These are phyloP conservation scores for Ophion costatus DNA, from an alignment of 2,888 invertebrate genomes.

Conservation along the genomic window DNA sequence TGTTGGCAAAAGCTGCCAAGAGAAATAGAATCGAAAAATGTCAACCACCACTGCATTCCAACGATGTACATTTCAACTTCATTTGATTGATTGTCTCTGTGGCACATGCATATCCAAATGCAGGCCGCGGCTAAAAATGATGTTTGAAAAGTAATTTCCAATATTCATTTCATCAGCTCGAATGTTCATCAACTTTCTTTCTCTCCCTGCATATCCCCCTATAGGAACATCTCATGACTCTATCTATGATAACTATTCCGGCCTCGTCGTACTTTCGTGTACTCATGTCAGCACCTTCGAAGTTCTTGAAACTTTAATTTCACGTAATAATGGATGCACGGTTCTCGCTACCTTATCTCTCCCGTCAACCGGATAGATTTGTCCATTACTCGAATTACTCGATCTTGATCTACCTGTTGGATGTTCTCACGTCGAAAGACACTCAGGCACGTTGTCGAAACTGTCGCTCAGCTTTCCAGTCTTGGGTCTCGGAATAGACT, in stretches of 20 bases:
- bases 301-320: neutral
- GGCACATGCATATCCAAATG: too few species aligned
- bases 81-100: too few species aligned
- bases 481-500: neutral
- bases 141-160: too few species aligned
- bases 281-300: neutral
- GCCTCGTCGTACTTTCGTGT: neutral
- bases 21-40: too few species aligned
- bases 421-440: neutral
- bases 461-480: neutral
- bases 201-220: too few species aligned
- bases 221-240: neutral
- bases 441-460: neutral
- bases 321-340: neutral
- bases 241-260: neutral
- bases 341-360: neutral
- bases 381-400: neutral
- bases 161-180: too few species aligned
- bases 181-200: too few species aligned
- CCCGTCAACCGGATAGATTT: neutral
- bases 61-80: too few species aligned
- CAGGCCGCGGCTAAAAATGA: too few species aligned
- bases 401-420: too few species aligned
- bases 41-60: too few species aligned
- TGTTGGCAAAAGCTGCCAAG: too few species aligned